Conservation (phyloP, 2,797 vertebrate species). For the Bovichtus variegatus region DNA sequence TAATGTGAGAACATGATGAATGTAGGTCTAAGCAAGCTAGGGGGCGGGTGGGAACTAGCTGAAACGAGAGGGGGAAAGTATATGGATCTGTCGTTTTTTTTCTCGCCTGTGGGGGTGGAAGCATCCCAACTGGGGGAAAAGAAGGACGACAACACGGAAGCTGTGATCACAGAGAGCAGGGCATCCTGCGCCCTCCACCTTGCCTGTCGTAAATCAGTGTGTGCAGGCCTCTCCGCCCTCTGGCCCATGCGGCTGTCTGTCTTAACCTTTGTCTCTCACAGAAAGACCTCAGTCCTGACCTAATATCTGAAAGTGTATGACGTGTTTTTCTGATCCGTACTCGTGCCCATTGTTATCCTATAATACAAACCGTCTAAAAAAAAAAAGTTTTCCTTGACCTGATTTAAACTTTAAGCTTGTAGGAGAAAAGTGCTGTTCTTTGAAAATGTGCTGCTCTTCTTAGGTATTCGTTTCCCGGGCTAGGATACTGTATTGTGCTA, state of each 20-base stretch:
- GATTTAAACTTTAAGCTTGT: slow-evolving; percentile 32
- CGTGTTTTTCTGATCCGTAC: slow-evolving; percentile 8
- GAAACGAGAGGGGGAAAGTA: slow-evolving; percentile 20
- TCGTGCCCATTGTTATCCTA: slow-evolving; percentile 7
- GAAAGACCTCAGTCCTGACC: slow-evolving; percentile 27
- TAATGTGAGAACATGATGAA: slow-evolving; percentile 85
- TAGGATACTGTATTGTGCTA: slow-evolving; percentile 28
- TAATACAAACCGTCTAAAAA: slow-evolving; percentile 13
- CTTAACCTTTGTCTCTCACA: slow-evolving; percentile 40
- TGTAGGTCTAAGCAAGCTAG: slow-evolving; percentile 80
- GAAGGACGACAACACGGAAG: slow-evolving; percentile 61
- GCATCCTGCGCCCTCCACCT: slow-evolving; percentile 72
- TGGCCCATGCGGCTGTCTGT: slow-evolving; percentile 55
- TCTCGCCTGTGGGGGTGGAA: slow-evolving; percentile 74
- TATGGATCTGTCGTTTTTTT: slow-evolving; percentile 69
- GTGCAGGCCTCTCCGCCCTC: slow-evolving; percentile 47
- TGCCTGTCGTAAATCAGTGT: slow-evolving; percentile 80
- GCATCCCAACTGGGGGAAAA: slow-evolving; percentile 61
- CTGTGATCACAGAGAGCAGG: slow-evolving; percentile 70
- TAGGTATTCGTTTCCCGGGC: slow-evolving; percentile 31
- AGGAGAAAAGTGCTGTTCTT: slow-evolving; percentile 4
- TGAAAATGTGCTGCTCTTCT: slow-evolving; percentile 27
- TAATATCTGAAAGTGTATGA: slow-evolving; percentile 6
- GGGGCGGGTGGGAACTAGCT: slow-evolving; percentile 13
- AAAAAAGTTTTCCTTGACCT: slow-evolving; percentile 34